phyloP scores from a whole-genome alignment of 2,113 vertebrate genomes.

The Merops nubicus region DNA sequence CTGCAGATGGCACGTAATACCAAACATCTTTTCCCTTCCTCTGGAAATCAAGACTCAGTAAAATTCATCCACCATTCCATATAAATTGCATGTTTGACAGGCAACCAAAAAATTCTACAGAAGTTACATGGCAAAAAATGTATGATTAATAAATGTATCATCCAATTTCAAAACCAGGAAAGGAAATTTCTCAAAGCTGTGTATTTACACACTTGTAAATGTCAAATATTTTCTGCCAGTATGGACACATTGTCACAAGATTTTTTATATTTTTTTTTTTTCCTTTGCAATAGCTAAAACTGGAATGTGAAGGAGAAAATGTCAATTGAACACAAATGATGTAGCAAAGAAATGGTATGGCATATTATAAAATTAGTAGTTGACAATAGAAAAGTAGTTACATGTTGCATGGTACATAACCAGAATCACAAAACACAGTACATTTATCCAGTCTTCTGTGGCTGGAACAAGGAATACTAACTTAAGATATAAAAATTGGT shows the following conservation, averaged over 20 bases:
- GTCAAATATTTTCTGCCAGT: background rate
- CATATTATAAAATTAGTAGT: background rate
- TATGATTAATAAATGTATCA: background rate
- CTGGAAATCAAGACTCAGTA: background rate
- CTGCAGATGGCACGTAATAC: rapidly evolving
- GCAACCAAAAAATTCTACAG: background rate
- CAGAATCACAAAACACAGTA: background rate
- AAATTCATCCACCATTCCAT: background rate
- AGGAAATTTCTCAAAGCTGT: background rate
- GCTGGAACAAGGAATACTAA: background rate
- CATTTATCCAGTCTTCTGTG: background rate
- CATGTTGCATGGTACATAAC: background rate
- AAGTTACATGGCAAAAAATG: background rate
- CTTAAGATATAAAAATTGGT: background rate
- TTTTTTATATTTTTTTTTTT: background rate
- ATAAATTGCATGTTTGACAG: background rate
- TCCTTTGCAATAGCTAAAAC: too few species aligned
- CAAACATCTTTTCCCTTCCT: background rate
- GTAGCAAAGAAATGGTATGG: background rate
- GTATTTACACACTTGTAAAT: background rate
- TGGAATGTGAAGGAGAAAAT: background rate
- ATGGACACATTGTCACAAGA: background rate
- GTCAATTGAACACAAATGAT: background rate
- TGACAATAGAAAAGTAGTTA: background rate
- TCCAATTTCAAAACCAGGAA: background rate